These are phyloP conservation scores for Teleopsis dalmanni DNA, from an alignment of 1,140 invertebrate genomes.

Conservation along the genomic window DNA sequence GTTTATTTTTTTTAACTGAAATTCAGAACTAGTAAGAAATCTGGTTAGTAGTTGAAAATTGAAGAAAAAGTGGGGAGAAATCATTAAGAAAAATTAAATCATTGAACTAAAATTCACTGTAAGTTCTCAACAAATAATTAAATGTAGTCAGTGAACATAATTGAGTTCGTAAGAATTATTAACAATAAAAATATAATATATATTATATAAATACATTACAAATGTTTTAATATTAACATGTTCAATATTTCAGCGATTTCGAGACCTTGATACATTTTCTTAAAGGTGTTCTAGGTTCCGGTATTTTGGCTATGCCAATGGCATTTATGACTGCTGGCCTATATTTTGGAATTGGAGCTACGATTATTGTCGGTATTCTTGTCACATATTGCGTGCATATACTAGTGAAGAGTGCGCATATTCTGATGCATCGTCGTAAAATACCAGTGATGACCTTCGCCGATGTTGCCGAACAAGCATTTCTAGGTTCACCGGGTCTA, in stretches of 20 bases:
- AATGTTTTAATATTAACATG: too few species aligned
- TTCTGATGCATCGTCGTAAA: constrained; percentile 59
- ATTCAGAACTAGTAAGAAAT: too few species aligned
- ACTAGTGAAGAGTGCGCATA: constrained; percentile 69
- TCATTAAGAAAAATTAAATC: too few species aligned
- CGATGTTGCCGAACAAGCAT: constrained; percentile 75
- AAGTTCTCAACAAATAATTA: too few species aligned
- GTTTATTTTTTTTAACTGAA: too few species aligned
- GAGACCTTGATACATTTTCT: constrained; percentile 78
- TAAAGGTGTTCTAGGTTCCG: constrained; percentile 86
- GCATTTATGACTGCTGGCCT: constrained; percentile 83
- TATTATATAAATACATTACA: too few species aligned
- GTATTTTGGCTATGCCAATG: constrained; percentile 84
- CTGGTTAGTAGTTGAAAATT: too few species aligned
- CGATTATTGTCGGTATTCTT: constrained; percentile 65
- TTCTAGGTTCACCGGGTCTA: constrained; percentile 62
- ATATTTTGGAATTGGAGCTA: constrained; percentile 65
- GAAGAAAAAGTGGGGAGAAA: too few species aligned
- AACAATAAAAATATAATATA: too few species aligned
- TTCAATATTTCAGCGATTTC: constrained; percentile 66
- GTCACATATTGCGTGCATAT: constrained; percentile 82
- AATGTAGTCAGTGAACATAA: too few species aligned
- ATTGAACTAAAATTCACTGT: too few species aligned
- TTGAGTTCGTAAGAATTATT: too few species aligned
- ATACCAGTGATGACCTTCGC: constrained; percentile 74